Conservation (phyloP, 2,888 invertebrate species). For the Chaitophorus viminalis region DNA sequence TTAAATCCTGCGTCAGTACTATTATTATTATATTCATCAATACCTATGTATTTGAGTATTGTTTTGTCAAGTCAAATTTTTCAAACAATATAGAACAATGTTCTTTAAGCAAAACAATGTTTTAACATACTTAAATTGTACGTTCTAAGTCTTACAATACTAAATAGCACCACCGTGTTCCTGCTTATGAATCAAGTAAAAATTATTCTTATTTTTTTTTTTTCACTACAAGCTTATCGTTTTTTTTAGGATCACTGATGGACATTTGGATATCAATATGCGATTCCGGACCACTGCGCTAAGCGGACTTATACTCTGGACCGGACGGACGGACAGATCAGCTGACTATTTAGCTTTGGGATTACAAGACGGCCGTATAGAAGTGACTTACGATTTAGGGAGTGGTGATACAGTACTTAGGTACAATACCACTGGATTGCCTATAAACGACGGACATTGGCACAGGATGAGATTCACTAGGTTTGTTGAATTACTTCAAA, state of each 20-base stretch:
- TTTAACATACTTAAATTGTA: no score
- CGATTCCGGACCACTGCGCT: conserved; percentile 79
- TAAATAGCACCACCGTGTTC: no score
- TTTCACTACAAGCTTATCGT: neutral
- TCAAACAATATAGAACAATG: no score
- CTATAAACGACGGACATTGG: conserved; percentile 90
- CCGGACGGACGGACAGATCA: conserved; percentile 76
- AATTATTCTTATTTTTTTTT: neutral
- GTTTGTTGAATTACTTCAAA: conserved; percentile 68
- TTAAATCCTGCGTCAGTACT: no score
- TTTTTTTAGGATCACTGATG: conserved; percentile 77
- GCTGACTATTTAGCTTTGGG: conserved; percentile 87
- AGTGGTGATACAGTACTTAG: conserved; percentile 86
- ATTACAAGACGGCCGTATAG: conserved; percentile 81
- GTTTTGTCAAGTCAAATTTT: no score
- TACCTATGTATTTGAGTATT: no score
- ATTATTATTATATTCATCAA: no score
- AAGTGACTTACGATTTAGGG: conserved; percentile 83
- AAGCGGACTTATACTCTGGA: conserved; percentile 85
- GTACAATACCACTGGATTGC: conserved; percentile 78
- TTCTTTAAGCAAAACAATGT: no score
- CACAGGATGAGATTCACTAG: conserved; percentile 80
- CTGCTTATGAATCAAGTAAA: neutral
- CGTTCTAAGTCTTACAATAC: no score
- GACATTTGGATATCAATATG: conserved; percentile 88